Evolutionary conservation across 2,888 invertebrate genomes (phyloP), one percentile per base, ranked within the genome.

Genomic region (Zygogramma bicolorata): DNA sequence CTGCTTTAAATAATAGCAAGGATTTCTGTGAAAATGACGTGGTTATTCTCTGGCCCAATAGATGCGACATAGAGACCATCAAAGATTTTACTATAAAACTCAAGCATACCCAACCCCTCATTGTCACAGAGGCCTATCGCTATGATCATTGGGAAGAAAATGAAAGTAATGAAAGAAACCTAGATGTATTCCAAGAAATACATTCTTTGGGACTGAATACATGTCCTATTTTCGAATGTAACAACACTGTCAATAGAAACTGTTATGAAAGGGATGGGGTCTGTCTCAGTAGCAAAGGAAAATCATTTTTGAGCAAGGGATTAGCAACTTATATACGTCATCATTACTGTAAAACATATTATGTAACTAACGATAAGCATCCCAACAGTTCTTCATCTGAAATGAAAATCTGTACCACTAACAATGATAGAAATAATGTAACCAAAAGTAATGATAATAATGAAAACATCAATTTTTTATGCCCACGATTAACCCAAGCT

Each of bases 1-100:
- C 29, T 3, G 59, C 59, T 59, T n/a, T 59, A 34, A 59, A 59
- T 59, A 59, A 59, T 59, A 59, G 59, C 34, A 59, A 59, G 18
- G 31, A 59, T 59, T 59, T 59, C 31, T 31, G 59, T 59, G 34
- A 59, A 8, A 59, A 59, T 59, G 59, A 34, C 31, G 34, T 60
- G 34, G 34, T 60, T 34, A 60, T 60, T 18, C 20, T 60, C 0
- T 60, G 59, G 34, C 59, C 59, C 27, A 27, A 58, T 58, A 58
- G 58, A 58, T 58, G 18, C n/a, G 58, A 58, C 27, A 29, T 10
- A 58, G 20, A 20, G 40, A 40, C 15, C 40, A 61, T 60, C 40
- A 61, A n/a, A 61, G 22, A 61, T 22, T 61, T 40, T 15, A 7
- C 40, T 20, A 61, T 61, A 13, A 60, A 38, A 1, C 38, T 38